These are phyloP conservation scores for Eudemis profundana DNA, from an alignment of 2,888 invertebrate species.

Conservation along the genomic window DNA sequence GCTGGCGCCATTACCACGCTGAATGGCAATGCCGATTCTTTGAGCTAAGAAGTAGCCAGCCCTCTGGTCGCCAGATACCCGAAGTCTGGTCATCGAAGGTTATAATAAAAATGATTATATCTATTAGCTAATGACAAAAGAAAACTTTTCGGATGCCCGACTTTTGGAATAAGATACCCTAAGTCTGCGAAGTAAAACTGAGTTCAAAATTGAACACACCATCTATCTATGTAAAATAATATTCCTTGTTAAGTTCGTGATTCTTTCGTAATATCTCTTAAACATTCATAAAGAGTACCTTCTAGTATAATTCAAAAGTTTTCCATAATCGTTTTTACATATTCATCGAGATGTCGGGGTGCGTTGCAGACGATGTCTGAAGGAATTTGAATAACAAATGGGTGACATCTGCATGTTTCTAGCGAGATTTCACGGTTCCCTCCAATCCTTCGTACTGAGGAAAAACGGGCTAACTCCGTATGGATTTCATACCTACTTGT, in stretches of 20 bases:
- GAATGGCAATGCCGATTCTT: too few species aligned
- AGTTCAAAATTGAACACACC: too few species aligned
- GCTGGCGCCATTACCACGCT: too few species aligned
- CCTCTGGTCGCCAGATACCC: too few species aligned
- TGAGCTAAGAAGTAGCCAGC: too few species aligned
- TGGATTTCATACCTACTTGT: neutral
- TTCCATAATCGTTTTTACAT: constrained; percentile 83
- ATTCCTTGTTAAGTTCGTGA: neutral
- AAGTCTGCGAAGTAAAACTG: too few species aligned
- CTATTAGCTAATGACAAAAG: too few species aligned
- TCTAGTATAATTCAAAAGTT: constrained; percentile 68
- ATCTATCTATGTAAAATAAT: too few species aligned
- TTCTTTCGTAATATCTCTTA: constrained; percentile 26
- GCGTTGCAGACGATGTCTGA: constrained; percentile 77
- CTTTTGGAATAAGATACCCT: too few species aligned
- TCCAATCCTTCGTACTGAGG: neutral
- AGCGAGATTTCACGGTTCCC: constrained; percentile 51
- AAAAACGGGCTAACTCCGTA: neutral
- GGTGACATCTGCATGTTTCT: constrained; percentile 77
- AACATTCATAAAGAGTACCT: constrained; percentile 48
- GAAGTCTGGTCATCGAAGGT: too few species aligned
- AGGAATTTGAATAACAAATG: constrained; percentile 83
- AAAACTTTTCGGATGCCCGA: too few species aligned
- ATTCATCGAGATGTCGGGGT: constrained; percentile 80
- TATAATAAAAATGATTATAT: too few species aligned